A percentile compares a stretch with the other conserved stretches of the same genome.
These are phyloP conservation scores for Odontomachus brunneus DNA, from an alignment of 1,140 invertebrate species.

Conservation along the genomic window DNA sequence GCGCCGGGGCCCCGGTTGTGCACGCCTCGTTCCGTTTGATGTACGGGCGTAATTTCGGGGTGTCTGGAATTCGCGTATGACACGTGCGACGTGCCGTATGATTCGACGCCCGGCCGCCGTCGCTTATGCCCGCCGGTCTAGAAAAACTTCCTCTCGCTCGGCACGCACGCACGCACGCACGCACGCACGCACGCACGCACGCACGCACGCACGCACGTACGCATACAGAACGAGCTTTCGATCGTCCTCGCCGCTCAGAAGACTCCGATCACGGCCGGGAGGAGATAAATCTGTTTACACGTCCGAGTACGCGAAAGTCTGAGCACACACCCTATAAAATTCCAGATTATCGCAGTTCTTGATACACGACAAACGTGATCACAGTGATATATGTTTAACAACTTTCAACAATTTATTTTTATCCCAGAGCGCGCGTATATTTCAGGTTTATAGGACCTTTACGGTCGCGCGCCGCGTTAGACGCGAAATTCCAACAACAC, in stretches of 20 bases:
- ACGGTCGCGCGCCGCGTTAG: not conserved
- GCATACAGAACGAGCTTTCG: constrained; percentile 23
- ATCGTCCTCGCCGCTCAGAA: constrained; percentile 21
- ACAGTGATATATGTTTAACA: not conserved
- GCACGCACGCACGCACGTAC: constrained; percentile 11
- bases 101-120: constrained; percentile 51
- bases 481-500: not conserved
- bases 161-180: constrained; percentile 41
- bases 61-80: constrained; percentile 70
- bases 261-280: constrained; percentile 16
- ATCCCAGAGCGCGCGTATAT: not conserved
- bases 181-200: constrained; percentile 21
- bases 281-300: constrained; percentile 56
- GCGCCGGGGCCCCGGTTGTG: constrained; percentile 47
- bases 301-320: constrained; percentile 13
- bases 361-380: constrained; percentile 7
- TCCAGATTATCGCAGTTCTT: constrained; percentile 13
- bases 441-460: constrained; percentile 9
- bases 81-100: constrained; percentile 60
- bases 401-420: constrained; percentile 11
- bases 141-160: constrained; percentile 60
- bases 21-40: constrained; percentile 68
- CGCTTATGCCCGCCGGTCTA: constrained; percentile 45
- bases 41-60: constrained; percentile 67
- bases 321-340: constrained; percentile 24